Percentiles rank a stretch among this genome's conserved stretches.
phyloP scores from a whole-genome alignment of 2,888 invertebrate species.

The Chydorus sphaericus region DNA sequence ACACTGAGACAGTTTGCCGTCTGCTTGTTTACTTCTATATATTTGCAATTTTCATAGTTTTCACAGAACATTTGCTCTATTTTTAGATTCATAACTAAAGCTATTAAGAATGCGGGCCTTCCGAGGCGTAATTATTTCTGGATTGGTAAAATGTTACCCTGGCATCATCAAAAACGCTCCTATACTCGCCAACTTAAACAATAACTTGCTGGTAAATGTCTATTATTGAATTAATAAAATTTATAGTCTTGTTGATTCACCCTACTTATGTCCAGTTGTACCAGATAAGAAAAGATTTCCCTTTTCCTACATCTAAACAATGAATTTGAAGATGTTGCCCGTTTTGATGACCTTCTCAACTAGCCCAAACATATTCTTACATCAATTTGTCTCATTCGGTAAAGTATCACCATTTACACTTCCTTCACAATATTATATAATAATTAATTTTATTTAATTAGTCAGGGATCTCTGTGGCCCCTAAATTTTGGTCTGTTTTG shows the following conservation, averaged over 20 bases:
- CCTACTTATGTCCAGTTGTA: constrained; percentile 8
- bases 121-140: neutral
- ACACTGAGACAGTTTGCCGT: neutral
- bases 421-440: neutral
- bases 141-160: neutral
- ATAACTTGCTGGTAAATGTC: neutral
- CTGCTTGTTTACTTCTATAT: constrained; percentile 20
- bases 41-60: neutral
- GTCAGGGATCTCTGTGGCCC: constrained; percentile 86
- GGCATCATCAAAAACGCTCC: neutral
- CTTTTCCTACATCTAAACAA: constrained; percentile 55
- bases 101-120: neutral
- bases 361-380: constrained; percentile 66
- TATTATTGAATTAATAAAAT: neutral
- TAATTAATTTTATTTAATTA: neutral
- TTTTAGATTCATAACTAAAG: neutral
- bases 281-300: constrained; percentile 39
- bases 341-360: constrained; percentile 84
- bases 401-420: neutral
- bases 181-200: neutral
- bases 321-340: constrained; percentile 71
- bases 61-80: neutral
- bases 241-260: neutral
- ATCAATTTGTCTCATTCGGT: constrained; percentile 4
- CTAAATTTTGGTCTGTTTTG: constrained; percentile 96